A percentile compares a stretch with the other conserved stretches of the same genome.
Evolutionary conservation across 1,140 invertebrate species (phyloP).

Genomic region (Drosophila takahashii): DNA sequence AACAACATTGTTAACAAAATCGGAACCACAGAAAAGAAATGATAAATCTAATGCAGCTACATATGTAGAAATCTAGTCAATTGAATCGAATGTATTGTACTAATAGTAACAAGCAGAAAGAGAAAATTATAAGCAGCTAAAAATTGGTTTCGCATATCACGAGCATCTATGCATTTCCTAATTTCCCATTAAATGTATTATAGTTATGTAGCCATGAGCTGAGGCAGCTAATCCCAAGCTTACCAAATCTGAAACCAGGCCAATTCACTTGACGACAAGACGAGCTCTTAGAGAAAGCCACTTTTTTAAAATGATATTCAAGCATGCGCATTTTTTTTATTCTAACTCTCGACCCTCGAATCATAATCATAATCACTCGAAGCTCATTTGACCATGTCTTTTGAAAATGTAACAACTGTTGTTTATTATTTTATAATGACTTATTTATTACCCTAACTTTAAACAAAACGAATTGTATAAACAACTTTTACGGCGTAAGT

Average conservation of each 20-base stretch:
- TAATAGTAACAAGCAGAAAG: slow-evolving; percentile 58
- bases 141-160: slow-evolving; percentile 76
- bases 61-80: slow-evolving; percentile 81
- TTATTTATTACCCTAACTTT: slow-evolving; percentile 82
- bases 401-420: slow-evolving; percentile 74
- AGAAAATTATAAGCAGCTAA: slow-evolving; percentile 38
- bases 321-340: slow-evolving; percentile 60
- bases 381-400: slow-evolving; percentile 58
- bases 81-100: slow-evolving; percentile 81
- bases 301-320: slow-evolving; percentile 61
- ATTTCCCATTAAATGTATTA: slow-evolving; percentile 73
- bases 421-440: slow-evolving; percentile 79
- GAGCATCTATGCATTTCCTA: slow-evolving; percentile 63
- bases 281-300: slow-evolving; percentile 48
- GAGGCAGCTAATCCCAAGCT: slow-evolving; percentile 35
- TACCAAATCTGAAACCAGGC: slow-evolving; percentile 34
- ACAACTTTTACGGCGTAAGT: slow-evolving; percentile 73
- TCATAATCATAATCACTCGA: slow-evolving; percentile 51
- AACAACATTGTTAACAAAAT: slow-evolving; percentile 30
- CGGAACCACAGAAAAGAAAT: slow-evolving; percentile 49
- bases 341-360: slow-evolving; percentile 59
- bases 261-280: slow-evolving; percentile 52
- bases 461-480: slow-evolving; percentile 69
- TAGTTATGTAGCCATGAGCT: slow-evolving; percentile 65
- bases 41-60: slow-evolving; percentile 64